Evolutionary conservation across 2,888 invertebrate genomes (phyloP), one percentile per base, ranked within the genome.

Genomic region (Acleris holmiana): DNA sequence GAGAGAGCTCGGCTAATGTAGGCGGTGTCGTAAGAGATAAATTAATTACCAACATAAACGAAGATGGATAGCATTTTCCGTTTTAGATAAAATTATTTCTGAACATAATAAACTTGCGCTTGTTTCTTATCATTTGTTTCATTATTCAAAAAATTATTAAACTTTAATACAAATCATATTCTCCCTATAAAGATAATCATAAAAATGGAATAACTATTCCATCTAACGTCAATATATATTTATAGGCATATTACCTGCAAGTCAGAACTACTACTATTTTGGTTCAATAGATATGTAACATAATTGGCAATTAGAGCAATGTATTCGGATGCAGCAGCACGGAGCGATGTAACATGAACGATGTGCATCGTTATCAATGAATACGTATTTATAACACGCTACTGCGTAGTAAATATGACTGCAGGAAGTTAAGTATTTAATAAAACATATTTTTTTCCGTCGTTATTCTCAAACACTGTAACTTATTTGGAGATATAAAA

Each of bases 41-140:
- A 57, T 47, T 57, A 23, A 57, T 57, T 46, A 57, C 29, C 29
- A 35, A 35, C 25, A 19, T 47, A 57, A 57, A 57, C 47, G 47
- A 47, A 57, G 56, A 57, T 47, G 18, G 25, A 57, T 57, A 35
- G 47, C 56, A 46, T 46, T 29, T 57, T 47, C 29, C 56, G 46
- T 57, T 46, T 18, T 23, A 8, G 54, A 41, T 54, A 40, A 41
- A 19, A 41, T 40, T 41, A 41, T 23, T 54, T 54, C 41, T 41
- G n/a, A 44, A n/a, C 54, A 19, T 29, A 54, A 53, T 53, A 53
- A 53, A 53, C 53, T 53, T 19, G 15, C 19, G 53, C 8, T 44
- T 8, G 53, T 53, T 41, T 6, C 19, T 54, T 41, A 41, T 5
- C 8, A 29, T 55, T 55, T 55, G 23, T 55, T 55, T 55, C n/a